These are phyloP conservation scores for Busseola fusca DNA, from an alignment of 2,888 invertebrate genomes.

Conservation along the genomic window DNA sequence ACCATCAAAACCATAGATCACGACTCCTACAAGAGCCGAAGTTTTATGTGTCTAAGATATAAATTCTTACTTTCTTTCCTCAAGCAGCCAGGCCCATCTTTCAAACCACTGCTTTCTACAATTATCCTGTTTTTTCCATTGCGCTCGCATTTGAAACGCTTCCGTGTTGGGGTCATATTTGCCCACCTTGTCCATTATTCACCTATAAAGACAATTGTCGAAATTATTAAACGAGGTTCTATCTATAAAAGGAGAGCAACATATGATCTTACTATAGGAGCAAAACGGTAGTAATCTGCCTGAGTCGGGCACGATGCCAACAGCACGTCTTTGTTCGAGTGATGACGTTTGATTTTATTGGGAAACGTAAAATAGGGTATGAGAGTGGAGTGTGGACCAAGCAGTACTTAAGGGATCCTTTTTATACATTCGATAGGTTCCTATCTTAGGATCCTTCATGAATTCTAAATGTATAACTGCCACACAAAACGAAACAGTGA, in stretches of 20 bases:
- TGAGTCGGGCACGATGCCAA: constrained; percentile 48
- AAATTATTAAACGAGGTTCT: constrained; percentile 26
- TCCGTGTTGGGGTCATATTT: constrained; percentile 83
- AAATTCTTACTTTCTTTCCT: constrained; percentile 75
- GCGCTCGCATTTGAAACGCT: constrained; percentile 84
- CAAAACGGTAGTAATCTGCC: constrained; percentile 47
- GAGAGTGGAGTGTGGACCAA: constrained; percentile 3
- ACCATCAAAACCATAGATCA: not conserved
- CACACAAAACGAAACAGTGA: constrained; percentile 4
- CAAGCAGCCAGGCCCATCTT: constrained; percentile 84
- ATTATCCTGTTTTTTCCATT: constrained; percentile 83
- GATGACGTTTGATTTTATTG: constrained; percentile 49
- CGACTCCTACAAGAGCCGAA: not conserved
- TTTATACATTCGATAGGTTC: not conserved
- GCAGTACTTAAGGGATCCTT: not conserved
- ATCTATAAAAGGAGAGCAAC: constrained; percentile 31
- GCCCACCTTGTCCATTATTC: constrained; percentile 57
- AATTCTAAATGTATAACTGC: constrained; percentile 1
- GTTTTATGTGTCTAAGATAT: not conserved
- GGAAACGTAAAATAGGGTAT: constrained; percentile 20
- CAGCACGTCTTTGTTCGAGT: constrained; percentile 45
- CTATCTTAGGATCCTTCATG: not conserved
- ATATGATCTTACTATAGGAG: constrained; percentile 22
- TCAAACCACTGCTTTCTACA: constrained; percentile 81
- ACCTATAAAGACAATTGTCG: constrained; percentile 17